Percentiles rank a stretch among this genome's conserved stretches.
Conservation (phyloP, 92 coral and sea anemone genomes). For the Desmophyllum pertusum region DNA sequence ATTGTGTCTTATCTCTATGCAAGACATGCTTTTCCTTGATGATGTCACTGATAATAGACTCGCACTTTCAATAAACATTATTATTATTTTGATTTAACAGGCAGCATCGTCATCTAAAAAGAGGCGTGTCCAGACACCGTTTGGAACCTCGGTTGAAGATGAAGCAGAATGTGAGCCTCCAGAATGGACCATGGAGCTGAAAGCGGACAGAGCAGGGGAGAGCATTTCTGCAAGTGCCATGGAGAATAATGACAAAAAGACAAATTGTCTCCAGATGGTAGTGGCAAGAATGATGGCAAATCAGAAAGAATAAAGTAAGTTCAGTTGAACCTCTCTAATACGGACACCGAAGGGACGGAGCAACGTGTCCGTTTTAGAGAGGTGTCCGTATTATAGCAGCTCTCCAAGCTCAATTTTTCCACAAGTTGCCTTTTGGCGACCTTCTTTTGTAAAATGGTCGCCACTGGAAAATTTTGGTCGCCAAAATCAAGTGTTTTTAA, state of each 20-base stretch:
- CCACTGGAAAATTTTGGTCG: too few relatives aligned
- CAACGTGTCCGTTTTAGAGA: too few relatives aligned
- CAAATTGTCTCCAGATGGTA: conserved; percentile 13
- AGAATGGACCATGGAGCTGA: conserved; percentile 74
- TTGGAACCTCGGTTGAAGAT: conserved; percentile 35
- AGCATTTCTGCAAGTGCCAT: conserved; percentile 22
- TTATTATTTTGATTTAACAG: not conserved
- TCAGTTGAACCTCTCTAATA: too few relatives aligned
- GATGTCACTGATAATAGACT: too few relatives aligned
- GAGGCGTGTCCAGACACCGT: conserved; percentile 39
- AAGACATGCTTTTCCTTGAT: too few relatives aligned
- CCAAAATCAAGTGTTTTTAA: too few relatives aligned
- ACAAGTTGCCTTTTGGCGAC: too few relatives aligned
- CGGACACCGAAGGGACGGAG: too few relatives aligned
- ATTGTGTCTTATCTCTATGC: too few relatives aligned
- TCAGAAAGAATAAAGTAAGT: conserved; percentile 25
- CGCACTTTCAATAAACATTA: not conserved
- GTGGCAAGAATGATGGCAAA: conserved; percentile 17
- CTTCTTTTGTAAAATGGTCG: too few relatives aligned
- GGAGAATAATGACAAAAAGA: conserved; percentile 11
- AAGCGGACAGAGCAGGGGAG: conserved; percentile 37
- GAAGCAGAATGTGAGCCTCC: conserved; percentile 53
- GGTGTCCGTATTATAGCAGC: too few relatives aligned
- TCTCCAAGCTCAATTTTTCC: too few relatives aligned
- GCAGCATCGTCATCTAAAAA: conserved; percentile 21